These are phyloP conservation scores for Drosophila mettleri DNA, from an alignment of 2,888 invertebrate genomes.

Conservation along the genomic window DNA sequence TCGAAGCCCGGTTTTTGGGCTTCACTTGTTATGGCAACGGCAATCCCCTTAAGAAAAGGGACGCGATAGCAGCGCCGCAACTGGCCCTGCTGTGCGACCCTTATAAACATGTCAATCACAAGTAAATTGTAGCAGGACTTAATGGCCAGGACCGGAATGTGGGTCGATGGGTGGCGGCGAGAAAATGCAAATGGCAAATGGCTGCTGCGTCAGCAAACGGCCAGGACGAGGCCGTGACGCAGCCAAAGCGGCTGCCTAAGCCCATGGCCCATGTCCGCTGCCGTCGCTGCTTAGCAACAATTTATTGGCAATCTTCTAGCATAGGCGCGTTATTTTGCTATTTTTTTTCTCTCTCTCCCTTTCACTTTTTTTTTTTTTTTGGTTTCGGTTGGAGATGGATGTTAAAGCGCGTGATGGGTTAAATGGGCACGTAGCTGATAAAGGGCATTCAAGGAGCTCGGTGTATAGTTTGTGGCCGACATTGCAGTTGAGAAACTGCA, in stretches of 20 bases:
- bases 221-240: constrained; percentile 33
- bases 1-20: constrained; percentile 51
- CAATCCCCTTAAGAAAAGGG: constrained; percentile 27
- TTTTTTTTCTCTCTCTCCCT: constrained; percentile 4
- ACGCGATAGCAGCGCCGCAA: constrained; percentile 10
- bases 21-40: constrained; percentile 50
- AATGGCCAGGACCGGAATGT: constrained; percentile 62
- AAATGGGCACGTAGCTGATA: constrained; percentile 66
- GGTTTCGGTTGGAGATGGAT: constrained; percentile 29
- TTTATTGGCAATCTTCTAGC: constrained; percentile 66
- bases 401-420: constrained; percentile 66
- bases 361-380: background rate
- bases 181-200: constrained; percentile 73
- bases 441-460: constrained; percentile 43
- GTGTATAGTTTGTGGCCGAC: constrained; percentile 27
- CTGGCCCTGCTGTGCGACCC: constrained; percentile 63
- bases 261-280: constrained; percentile 10
- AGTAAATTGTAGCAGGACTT: constrained; percentile 80
- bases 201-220: constrained; percentile 45
- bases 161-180: constrained; percentile 38
- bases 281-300: constrained; percentile 68
- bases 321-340: constrained; percentile 52
- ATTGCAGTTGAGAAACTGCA: constrained; percentile 64
- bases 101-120: constrained; percentile 81
- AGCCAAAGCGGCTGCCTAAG: constrained; percentile 14